These are phyloP conservation scores for Dolichoris vasculosae DNA, from an alignment of 1,140 invertebrate genomes.

Conservation along the genomic window DNA sequence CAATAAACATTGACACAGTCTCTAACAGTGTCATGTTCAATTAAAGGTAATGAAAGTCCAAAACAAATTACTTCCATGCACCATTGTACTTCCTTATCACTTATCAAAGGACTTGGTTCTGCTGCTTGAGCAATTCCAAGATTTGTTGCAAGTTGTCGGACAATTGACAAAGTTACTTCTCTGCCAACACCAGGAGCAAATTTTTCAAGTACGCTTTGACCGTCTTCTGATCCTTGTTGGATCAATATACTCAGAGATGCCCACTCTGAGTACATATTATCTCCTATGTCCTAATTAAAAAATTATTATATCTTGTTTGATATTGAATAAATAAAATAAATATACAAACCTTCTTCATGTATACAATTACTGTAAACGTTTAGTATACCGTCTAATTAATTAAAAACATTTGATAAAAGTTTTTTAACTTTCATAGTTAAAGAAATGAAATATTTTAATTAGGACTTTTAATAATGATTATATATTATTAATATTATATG, in stretches of 20 bases:
- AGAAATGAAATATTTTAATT: no score
- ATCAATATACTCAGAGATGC: slow-evolving; percentile 83
- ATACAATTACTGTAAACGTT: no score
- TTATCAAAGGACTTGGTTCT: slow-evolving; percentile 83
- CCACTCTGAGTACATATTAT: slow-evolving; percentile 91
- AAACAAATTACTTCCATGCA: slow-evolving; percentile 95
- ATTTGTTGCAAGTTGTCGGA: slow-evolving; percentile 86
- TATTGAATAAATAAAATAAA: no score
- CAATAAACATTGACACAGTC: slow-evolving; percentile 98
- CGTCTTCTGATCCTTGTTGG: slow-evolving; percentile 79
- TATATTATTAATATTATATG: no score
- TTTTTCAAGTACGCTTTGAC: slow-evolving; percentile 90
- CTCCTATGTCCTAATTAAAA: slow-evolving; percentile 67
- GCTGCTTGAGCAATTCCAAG: slow-evolving; percentile 85
- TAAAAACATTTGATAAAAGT: no score
- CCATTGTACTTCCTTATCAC: slow-evolving; percentile 91
- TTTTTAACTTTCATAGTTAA: no score
- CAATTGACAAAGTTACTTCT: slow-evolving; percentile 89
- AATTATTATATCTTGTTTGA: not conserved
- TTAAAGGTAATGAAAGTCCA: slow-evolving; percentile 90
- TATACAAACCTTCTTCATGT: no score
- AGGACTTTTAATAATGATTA: no score
- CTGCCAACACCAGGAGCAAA: slow-evolving; percentile 84
- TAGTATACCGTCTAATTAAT: no score
- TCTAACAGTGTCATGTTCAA: slow-evolving; percentile 94